Evolutionary conservation across 2,797 vertebrate genomes (phyloP), one percentile per base, ranked within the genome.

Genomic region (Taeniopygia guttata): DNA sequence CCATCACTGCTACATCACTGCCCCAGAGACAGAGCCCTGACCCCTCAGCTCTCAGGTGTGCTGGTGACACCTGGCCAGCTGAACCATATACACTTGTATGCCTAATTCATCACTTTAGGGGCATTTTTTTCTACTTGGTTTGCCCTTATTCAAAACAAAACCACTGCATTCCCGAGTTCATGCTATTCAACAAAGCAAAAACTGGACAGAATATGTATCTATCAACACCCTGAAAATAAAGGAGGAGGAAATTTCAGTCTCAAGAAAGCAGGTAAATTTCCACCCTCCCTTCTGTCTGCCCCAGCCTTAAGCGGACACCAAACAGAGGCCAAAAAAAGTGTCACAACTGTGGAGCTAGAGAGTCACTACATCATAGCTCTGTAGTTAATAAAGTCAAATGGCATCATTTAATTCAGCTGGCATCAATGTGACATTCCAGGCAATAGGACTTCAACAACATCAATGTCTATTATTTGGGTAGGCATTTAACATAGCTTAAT

Each of bases 401-500:
- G 94, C 90, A 93, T 60, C 83, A 49, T 60, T 95, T 93, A 95
- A 94, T 91, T 93, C 73, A 92, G 48, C 7, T 96, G 95, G 92
- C 94, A 97, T 94, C 81, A 91, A 51, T 55, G 46, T 83, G 89
- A 93, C 96, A 97, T 97, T 97, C 95, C 94, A 93, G 87, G 26
- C 82, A 89, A 80, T 17, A 70, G 73, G 51, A 94, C 76, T 94
- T 89, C 67, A 96, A 38, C 92, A 14, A 86, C 93, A 93, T 88
- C 91, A 80, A 92, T 36, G 77, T 75, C 89, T 90, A 84, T 94
- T 94, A 93, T 94, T 84, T 63, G 85, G 60, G 62, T 6, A 93
- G 87, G 73, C 84, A 96, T 95, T 95, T 95, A 95, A 90, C 73
- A 79, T 17, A 80, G 90, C 74, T 97, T 97, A 96, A 96, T 96